Evolutionary conservation across 2,797 vertebrate species (phyloP), one percentile per base, ranked within the genome.

Genomic region (Scolopax bukidnonensis): DNA sequence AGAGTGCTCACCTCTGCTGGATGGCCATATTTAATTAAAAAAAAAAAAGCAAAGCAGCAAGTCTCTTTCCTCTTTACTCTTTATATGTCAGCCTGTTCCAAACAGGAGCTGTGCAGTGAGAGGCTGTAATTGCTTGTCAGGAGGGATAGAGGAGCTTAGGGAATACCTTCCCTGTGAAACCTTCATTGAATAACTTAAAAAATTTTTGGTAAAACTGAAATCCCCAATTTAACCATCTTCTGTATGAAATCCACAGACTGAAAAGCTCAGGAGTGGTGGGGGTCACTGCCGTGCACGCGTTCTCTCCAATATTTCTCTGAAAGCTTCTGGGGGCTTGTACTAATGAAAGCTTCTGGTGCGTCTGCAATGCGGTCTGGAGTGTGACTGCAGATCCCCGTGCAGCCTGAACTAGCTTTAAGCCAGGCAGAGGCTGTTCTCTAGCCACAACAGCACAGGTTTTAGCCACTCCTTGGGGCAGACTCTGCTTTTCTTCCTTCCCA

Each of bases 281-380:
- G 3, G n/a, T 67, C 28, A 24, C 28, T 56, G 73, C 59, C 8
- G 0, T 30, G 65, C 32, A 4, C 25, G 38, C 4, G 1, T 79
- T 53, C 47, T 64, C 32, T 70, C 27, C 33, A 14, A 0, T 61
- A 30, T 75, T 70, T 71, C 71, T 40, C 24, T 15, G 3, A 45
- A 19, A 82, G 51, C 48, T 88, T 53, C 25, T 0, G 0, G 30
- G 9, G 21, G 6, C 3, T 4, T 88, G 28, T 67, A 15, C 0
- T 9, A 56, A 53, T 24, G 77, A 33, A 43, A 80, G 83, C 40
- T 95, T 36, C 73, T 70, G 88, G 74, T 1, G 0, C 1, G 56
- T 56, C 93, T 92, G 90, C 95, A 93, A 12, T 87, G 94, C 78
- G 67, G 90, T 67, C 59, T 27, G 86, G 77, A 92, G 41, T 0